Evolutionary conservation across 2,113 vertebrate genomes (phyloP).

Genomic region (Brienomyrus longianalis): DNA sequence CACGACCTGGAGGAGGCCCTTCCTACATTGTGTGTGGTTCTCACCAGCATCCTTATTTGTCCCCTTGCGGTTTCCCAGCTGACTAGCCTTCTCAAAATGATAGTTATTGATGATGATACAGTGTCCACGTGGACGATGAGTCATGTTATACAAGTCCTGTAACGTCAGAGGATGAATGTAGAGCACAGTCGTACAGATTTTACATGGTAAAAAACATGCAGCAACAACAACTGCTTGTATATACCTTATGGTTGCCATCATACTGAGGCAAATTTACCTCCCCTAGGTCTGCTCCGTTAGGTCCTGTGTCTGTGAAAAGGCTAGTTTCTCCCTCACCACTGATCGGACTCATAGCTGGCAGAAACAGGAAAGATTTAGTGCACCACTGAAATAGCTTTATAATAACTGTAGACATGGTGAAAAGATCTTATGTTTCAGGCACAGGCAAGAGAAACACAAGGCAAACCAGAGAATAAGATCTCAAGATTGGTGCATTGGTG

Average conservation of each 20-base stretch:
- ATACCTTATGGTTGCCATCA: not conserved
- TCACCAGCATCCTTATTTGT: slow-evolving; percentile 45
- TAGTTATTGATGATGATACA: slow-evolving; percentile 59
- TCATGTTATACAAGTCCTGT: slow-evolving; percentile 41
- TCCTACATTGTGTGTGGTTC: not conserved
- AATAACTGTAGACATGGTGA: not conserved
- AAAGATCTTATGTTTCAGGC: not conserved
- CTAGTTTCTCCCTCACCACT: not conserved
- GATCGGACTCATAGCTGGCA: not conserved
- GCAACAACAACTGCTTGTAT: not conserved
- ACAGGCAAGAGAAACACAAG: not conserved
- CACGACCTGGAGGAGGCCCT: not conserved
- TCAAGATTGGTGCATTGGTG: not conserved
- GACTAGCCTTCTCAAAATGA: slow-evolving; percentile 22
- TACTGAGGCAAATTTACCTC: not conserved
- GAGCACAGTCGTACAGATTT: not conserved
- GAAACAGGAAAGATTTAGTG: not conserved
- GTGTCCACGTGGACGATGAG: slow-evolving; percentile 36
- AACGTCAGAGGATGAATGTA: slow-evolving; percentile 4
- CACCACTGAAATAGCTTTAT: not conserved
- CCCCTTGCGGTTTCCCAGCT: not conserved
- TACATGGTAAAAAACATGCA: not conserved
- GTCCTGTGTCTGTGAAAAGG: not conserved
- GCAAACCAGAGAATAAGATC: not conserved
- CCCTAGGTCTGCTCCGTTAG: too few relatives aligned